These are phyloP conservation scores for Pygocentrus nattereri DNA, from an alignment of 2,797 vertebrate genomes.

Conservation along the genomic window DNA sequence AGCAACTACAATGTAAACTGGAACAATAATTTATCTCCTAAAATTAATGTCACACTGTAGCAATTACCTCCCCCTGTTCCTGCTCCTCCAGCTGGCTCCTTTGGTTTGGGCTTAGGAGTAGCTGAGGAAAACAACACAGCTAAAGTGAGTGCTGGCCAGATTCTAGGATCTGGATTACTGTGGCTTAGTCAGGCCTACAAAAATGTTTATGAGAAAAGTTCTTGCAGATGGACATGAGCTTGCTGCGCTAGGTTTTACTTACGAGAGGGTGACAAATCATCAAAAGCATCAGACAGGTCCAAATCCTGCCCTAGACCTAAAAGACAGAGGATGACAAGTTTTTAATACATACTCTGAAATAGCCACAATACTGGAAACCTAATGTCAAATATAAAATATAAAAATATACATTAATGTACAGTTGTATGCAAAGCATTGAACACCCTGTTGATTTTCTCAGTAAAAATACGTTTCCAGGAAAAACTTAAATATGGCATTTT, in stretches of 20 bases:
- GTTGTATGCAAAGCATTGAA: too few relatives aligned
- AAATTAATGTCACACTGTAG: not conserved
- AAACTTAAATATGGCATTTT: not conserved
- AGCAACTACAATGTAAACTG: not conserved
- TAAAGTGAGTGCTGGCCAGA: conserved; percentile 2
- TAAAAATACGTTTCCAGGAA: not conserved
- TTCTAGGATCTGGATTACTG: not conserved
- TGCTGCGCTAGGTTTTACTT: conserved; percentile 65
- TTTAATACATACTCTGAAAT: not conserved
- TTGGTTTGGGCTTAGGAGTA: conserved; percentile 54
- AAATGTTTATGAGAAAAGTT: not conserved
- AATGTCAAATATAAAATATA: not conserved
- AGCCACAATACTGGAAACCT: not conserved
- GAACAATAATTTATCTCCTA: conserved; percentile 12
- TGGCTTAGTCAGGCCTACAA: not conserved
- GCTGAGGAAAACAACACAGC: conserved; percentile 47
- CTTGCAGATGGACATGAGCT: not conserved
- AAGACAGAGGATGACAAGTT: conserved; percentile 21
- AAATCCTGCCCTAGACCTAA: conserved; percentile 66
- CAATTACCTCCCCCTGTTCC: conserved; percentile 56
- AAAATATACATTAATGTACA: not conserved
- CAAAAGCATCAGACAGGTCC: conserved; percentile 75
- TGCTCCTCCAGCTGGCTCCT: conserved; percentile 45
- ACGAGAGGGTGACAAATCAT: conserved; percentile 65
- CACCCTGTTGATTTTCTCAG: too few relatives aligned